phyloP scores from a whole-genome alignment of 1,140 invertebrate species.

The Mylabris phalerata region DNA sequence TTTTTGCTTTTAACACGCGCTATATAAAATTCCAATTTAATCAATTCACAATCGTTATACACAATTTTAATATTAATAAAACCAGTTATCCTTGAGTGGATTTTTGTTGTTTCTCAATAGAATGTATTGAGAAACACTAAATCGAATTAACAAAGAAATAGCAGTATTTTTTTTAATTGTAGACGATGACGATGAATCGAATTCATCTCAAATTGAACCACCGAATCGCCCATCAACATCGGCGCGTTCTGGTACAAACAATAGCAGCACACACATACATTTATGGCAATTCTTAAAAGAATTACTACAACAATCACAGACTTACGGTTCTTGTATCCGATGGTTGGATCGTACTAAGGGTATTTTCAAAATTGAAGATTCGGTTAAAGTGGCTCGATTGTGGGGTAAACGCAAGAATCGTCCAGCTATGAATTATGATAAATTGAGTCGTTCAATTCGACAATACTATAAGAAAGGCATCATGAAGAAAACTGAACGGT shows the following conservation, averaged over 20 bases:
- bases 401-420: constrained; percentile 98
- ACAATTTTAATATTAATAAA: not conserved
- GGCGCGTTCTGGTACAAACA: constrained; percentile 11
- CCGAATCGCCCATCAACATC: constrained; percentile 34
- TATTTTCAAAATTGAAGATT: constrained; percentile 99
- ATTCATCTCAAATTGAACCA: constrained; percentile 28
- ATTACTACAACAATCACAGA: constrained; percentile 76
- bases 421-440: constrained; percentile 99
- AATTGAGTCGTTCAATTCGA: constrained; percentile 91
- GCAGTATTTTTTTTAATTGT: constrained; percentile 18
- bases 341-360: constrained; percentile 93
- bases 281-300: constrained; percentile 99
- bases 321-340: constrained; percentile 87
- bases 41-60: not conserved
- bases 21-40: not conserved
- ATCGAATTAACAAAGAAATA: too few relatives aligned
- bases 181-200: constrained; percentile 51
- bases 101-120: too few relatives aligned
- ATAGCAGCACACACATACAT: constrained; percentile 72
- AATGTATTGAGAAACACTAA: too few relatives aligned
- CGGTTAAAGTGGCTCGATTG: constrained; percentile 85
- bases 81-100: not conserved
- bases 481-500: constrained; percentile 98
- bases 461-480: constrained; percentile 99
- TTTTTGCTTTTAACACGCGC: not conserved